Evolutionary conservation across 2,888 invertebrate species (phyloP).

Genomic region (Apodemia hepburni): DNA sequence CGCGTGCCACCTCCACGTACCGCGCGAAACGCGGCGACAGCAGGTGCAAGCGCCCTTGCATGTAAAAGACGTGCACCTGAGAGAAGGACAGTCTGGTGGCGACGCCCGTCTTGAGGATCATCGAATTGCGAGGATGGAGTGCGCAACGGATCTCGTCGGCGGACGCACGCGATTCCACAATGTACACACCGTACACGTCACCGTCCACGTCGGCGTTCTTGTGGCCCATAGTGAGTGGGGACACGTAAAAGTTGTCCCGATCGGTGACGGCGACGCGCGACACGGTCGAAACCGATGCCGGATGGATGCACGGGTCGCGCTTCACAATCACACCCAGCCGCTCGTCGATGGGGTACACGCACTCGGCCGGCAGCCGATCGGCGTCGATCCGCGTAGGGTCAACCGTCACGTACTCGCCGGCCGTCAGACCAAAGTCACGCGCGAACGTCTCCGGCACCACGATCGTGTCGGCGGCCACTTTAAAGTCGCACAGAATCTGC

Average conservation of each 20-base stretch:
- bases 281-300: no score
- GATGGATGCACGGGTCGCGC: background rate
- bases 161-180: no score
- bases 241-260: no score
- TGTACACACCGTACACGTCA: no score
- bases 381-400: slow-evolving; percentile 3
- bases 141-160: no score
- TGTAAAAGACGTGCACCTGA: slow-evolving; percentile 11
- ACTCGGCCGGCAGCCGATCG: slow-evolving; percentile 1
- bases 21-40: slow-evolving; percentile 5
- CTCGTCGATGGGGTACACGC: slow-evolving; percentile 1
- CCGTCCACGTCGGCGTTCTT: no score
- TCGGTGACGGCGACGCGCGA: no score
- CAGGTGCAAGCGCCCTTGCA: slow-evolving; percentile 13
- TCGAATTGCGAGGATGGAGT: slow-evolving; percentile 12
- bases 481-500: slow-evolving; percentile 7
- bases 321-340: slow-evolving; percentile 3
- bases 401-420: slow-evolving; percentile 2
- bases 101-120: slow-evolving; percentile 13
- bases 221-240: no score
- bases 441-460: slow-evolving; percentile 12
- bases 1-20: slow-evolving; percentile 12
- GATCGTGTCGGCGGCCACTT: slow-evolving; percentile 15
- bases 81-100: slow-evolving; percentile 9
- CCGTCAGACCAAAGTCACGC: slow-evolving; percentile 14